phyloP scores from a whole-genome alignment of 2,113 vertebrate species.

The Prunella fulvescens region DNA sequence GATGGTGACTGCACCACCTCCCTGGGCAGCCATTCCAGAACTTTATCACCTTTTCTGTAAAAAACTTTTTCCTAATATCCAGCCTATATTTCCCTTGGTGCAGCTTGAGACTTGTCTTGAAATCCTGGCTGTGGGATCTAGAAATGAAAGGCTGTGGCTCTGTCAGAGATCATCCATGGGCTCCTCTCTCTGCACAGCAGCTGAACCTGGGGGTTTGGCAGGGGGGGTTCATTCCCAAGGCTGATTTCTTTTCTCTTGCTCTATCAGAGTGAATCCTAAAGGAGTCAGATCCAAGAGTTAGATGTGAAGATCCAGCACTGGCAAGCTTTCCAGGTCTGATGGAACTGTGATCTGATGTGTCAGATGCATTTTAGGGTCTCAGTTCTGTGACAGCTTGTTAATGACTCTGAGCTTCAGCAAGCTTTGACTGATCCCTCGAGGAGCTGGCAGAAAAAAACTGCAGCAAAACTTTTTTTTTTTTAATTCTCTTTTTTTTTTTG shows the following conservation, averaged over 20 bases:
- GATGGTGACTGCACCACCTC: neutral
- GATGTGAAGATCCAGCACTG: neutral
- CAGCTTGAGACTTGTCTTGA: neutral
- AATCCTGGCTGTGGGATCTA: neutral
- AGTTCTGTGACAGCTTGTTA: slow-evolving; percentile 53
- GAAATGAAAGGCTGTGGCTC: too few species aligned
- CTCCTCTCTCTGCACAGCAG: neutral
- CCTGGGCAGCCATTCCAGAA: neutral
- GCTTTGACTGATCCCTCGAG: slow-evolving; percentile 38
- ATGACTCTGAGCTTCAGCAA: slow-evolving; percentile 24
- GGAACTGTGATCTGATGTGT: slow-evolving; percentile 37
- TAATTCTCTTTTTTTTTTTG: neutral
- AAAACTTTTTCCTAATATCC: neutral
- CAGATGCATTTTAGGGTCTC: slow-evolving; percentile 22
- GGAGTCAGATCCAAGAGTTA: neutral
- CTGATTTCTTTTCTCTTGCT: neutral
- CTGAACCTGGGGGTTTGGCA: neutral
- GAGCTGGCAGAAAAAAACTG: slow-evolving; percentile 42
- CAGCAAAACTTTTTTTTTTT: neutral
- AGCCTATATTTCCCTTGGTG: neutral
- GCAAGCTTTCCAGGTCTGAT: neutral
- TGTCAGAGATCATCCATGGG: neutral
- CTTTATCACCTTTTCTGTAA: neutral
- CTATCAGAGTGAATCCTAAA: neutral
- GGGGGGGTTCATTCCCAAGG: neutral